phyloP scores from a whole-genome alignment of 2,113 vertebrate species.

The Laticauda laticaudata region DNA sequence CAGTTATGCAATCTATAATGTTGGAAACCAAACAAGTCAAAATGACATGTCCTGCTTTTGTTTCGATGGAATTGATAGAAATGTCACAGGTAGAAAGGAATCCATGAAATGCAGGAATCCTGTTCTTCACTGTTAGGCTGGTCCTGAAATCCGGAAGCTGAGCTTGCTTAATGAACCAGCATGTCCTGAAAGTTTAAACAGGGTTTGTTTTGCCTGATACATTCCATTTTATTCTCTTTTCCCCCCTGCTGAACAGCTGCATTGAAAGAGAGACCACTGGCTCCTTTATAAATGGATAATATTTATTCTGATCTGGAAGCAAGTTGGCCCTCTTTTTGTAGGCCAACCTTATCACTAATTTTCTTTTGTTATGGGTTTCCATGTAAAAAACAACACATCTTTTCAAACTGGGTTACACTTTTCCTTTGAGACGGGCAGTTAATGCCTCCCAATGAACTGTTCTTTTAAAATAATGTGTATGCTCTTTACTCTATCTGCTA shows the following conservation, averaged over 20 bases:
- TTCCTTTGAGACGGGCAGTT: conserved; percentile 14
- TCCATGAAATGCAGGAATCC: neutral
- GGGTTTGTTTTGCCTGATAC: neutral
- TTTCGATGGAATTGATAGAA: neutral
- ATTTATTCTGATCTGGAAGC: neutral
- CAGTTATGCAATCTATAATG: neutral
- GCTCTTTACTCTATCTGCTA: conserved; percentile 1
- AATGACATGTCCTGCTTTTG: neutral
- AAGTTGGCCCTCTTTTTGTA: conserved; percentile 28
- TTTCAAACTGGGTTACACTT: conserved; percentile 39
- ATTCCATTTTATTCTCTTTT: neutral
- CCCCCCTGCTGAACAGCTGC: neutral
- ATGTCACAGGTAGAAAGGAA: neutral
- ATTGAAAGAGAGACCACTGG: neutral
- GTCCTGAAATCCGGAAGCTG: neutral
- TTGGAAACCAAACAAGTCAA: neutral
- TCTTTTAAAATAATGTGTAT: conserved; percentile 53
- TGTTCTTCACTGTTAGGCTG: neutral
- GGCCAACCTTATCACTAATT: conserved; percentile 33
- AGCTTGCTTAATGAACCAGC: neutral
- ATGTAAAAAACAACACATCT: conserved; percentile 41
- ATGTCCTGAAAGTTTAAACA: neutral
- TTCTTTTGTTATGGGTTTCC: conserved; percentile 49
- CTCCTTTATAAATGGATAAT: conserved; percentile 12
- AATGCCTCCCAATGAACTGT: conserved; percentile 39